Conservation (phyloP, 64 coral and sea anemone genomes). For the Orbicella faveolata region DNA sequence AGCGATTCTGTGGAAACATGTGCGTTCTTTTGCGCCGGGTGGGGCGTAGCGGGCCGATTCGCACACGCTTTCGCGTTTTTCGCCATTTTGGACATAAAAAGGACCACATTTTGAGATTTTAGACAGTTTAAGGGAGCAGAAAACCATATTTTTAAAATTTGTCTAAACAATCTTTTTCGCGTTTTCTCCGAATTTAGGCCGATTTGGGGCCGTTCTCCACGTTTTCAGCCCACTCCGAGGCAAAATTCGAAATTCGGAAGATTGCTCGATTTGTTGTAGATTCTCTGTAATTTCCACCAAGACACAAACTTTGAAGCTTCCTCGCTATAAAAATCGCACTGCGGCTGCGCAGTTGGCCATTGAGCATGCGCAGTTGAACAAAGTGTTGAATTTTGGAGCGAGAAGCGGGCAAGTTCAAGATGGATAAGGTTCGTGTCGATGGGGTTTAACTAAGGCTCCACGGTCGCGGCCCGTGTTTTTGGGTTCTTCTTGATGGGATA, state of each 20-base stretch:
- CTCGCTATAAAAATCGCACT: constrained; percentile 64
- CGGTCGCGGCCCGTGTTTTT: constrained; percentile 61
- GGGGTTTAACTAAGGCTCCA: constrained; percentile 90
- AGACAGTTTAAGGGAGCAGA: constrained; percentile 48
- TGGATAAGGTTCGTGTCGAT: constrained; percentile 79
- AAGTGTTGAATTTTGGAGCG: constrained; percentile 89
- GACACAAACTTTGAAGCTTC: constrained; percentile 75
- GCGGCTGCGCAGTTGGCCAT: constrained; percentile 90
- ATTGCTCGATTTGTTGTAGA: constrained; percentile 98
- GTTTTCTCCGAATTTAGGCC: constrained; percentile 43
- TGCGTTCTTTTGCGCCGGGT: constrained; percentile 88
- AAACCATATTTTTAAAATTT: constrained; percentile 71
- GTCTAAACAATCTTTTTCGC: constrained; percentile 68
- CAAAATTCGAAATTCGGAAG: constrained; percentile 88
- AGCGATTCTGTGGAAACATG: constrained; percentile 93
- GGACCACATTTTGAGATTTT: constrained; percentile 80
- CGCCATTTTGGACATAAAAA: constrained; percentile 98
- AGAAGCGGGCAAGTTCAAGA: constrained; percentile 99
- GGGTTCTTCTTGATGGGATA: constrained; percentile 87
- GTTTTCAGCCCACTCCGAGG: constrained; percentile 67
- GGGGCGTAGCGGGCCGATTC: constrained; percentile 71
- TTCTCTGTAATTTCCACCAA: constrained; percentile 81
- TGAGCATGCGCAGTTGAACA: constrained; percentile 95
- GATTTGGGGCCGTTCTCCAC: not conserved
- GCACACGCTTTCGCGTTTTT: constrained; percentile 81